A percentile compares a stretch with the other conserved stretches of the same genome.
These are phyloP conservation scores for Gallinago nigripennis DNA, from an alignment of 2,797 vertebrate species.

Conservation along the genomic window DNA sequence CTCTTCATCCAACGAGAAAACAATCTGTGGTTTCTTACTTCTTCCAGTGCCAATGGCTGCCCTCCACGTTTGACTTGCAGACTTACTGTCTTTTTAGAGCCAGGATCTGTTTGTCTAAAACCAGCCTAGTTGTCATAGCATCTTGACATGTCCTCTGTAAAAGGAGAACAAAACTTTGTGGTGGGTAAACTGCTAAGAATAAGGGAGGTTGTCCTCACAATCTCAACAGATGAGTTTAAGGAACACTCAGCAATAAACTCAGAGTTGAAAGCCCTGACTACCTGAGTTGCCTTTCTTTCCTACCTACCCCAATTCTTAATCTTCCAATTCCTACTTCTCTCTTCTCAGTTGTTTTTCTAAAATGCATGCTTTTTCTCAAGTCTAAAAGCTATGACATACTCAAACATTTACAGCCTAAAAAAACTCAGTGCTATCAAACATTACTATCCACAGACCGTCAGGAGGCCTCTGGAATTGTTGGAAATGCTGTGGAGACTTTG, in stretches of 20 bases:
- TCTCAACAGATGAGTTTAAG: background rate
- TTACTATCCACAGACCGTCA: background rate
- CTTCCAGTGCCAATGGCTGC: conserved; percentile 77
- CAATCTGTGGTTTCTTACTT: conserved; percentile 77
- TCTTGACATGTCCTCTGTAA: conserved; percentile 75
- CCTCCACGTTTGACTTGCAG: conserved; percentile 79
- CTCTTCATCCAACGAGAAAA: conserved; percentile 78
- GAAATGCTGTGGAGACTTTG: background rate
- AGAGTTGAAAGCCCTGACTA: background rate
- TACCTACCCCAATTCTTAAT: background rate
- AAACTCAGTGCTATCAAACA: background rate
- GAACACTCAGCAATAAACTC: background rate
- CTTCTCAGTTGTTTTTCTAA: background rate
- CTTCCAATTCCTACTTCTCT: background rate
- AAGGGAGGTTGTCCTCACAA: background rate
- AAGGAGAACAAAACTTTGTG: conserved; percentile 45
- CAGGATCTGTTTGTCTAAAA: conserved; percentile 71
- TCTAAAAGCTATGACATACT: background rate
- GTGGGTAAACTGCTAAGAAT: conserved; percentile 47
- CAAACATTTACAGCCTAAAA: conserved; percentile 2
- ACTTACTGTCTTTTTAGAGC: conserved; percentile 72
- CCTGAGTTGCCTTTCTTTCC: background rate
- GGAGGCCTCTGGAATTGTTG: background rate
- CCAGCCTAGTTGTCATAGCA: conserved; percentile 78
- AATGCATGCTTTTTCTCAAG: background rate